Base-by-base conservation (phyloP, 1,140 invertebrate species). In the Dysdera silvatica region DNA sequence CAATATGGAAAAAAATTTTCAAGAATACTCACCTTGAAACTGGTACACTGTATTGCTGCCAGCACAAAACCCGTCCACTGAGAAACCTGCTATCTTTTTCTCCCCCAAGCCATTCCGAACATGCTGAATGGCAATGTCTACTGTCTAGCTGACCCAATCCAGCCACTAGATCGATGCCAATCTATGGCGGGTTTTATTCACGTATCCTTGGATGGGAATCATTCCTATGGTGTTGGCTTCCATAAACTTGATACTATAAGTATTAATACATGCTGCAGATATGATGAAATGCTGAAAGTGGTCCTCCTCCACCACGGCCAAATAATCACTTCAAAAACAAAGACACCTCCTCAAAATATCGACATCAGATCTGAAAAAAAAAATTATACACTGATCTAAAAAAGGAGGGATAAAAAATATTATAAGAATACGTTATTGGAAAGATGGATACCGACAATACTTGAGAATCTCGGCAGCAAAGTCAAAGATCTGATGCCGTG, bases 291-390 rank as follows among this genome's bases (percentile, higher is more conserved):
- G 40, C 8, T 23, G 16, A 54, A 54, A 37, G 23, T 32, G 52
- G n/a, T 54, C 52, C 4, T 40, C 52, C 10, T 24, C 12, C 14
- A 35, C 6, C 23, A 54, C 33, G 5, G 37, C 18, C 6, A 54
- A 14, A 40, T 24, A 37, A 10, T 54, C 18, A 7, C 12, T 40
- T 37, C 52, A 6, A 20, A 54, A 37, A 16, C 26, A 32, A 10
- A 54, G 12, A 23, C 52, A 54, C 12, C 52, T 20, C 3, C 52
- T 18, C 1, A 54, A 14, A 10, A 54, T 54, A 26, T 54, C 20
- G 8, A 54, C 32, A 54, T 54, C 52, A 20, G 32, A 54, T 23
- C 52, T 54, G 20, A 54, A 54, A 54, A 40, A 23, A 20, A 24
- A 26, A 23, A 54, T 12, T n/a, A n/a, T n/a, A n/a, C n/a, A n/a